Conservation (phyloP, 2,888 invertebrate genomes). For the Caenorhabditis plicata region DNA sequence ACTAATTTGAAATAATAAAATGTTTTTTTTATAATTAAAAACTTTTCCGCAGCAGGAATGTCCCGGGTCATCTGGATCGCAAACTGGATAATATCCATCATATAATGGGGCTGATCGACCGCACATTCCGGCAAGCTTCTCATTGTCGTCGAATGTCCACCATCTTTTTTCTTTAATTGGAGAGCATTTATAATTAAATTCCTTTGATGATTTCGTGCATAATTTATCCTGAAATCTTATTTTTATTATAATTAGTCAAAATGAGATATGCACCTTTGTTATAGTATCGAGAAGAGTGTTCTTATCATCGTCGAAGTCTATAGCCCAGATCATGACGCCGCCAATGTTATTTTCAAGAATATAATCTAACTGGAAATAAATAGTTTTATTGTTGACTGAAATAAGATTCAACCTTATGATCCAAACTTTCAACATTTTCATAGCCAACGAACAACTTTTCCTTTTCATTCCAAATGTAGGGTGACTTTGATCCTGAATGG, state of each 20-base stretch:
- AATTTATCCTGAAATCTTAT: too few relatives aligned
- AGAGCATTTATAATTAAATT: conserved; percentile 53
- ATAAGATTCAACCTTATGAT: conserved; percentile 55
- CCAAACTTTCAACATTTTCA: conserved; percentile 57
- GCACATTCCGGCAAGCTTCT: conserved; percentile 62
- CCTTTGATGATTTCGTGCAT: conserved; percentile 8
- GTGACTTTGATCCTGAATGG: conserved; percentile 53
- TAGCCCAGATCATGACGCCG: conserved; percentile 64
- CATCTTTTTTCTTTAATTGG: conserved; percentile 60
- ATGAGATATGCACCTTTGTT: conserved; percentile 14
- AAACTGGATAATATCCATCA: conserved; percentile 64
- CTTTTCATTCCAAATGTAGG: conserved; percentile 53
- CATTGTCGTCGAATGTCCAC: conserved; percentile 63
- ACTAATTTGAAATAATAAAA: conserved; percentile 15
- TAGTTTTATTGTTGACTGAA: too few relatives aligned
- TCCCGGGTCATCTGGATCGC: conserved; percentile 65
- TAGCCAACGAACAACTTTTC: conserved; percentile 56
- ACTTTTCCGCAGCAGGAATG: conserved; percentile 63
- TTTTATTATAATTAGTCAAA: too few relatives aligned
- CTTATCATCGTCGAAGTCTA: conserved; percentile 62
- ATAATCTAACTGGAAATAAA: too few relatives aligned
- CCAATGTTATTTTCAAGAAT: conserved; percentile 54
- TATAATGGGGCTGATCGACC: conserved; percentile 62
- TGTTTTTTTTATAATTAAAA: neutral
- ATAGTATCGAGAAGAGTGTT: conserved; percentile 49